Evolutionary conservation across 2,113 vertebrate genomes (phyloP).

Genomic region (Melanotaenia duboulayi): DNA sequence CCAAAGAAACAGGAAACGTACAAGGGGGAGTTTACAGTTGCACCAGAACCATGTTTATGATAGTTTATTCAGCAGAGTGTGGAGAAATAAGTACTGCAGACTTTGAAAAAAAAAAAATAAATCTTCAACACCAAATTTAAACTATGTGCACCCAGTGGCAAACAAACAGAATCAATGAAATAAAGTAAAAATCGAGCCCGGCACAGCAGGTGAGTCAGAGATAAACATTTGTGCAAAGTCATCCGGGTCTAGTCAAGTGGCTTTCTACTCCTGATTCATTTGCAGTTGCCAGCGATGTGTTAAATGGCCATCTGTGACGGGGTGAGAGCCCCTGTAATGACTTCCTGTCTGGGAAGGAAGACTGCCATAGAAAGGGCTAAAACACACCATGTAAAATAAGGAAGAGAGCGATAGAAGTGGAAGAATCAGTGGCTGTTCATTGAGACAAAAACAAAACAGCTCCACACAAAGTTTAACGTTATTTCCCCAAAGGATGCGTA

Average conservation of each 20-base stretch:
- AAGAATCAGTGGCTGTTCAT: neutral
- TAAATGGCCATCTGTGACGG: slow-evolving; percentile 79
- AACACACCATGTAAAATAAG: slow-evolving; percentile 36
- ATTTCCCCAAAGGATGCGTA: too few species aligned
- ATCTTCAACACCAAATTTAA: neutral
- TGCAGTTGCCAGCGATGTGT: slow-evolving; percentile 78
- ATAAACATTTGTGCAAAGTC: slow-evolving; percentile 74
- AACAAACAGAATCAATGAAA: slow-evolving; percentile 38
- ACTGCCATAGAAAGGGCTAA: slow-evolving; percentile 31
- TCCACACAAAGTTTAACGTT: too few species aligned
- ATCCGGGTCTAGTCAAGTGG: slow-evolving; percentile 52
- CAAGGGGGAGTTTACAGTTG: neutral
- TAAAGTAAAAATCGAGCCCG: slow-evolving; percentile 29
- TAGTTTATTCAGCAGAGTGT: slow-evolving; percentile 23
- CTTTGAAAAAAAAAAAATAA: neutral
- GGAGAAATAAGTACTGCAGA: neutral
- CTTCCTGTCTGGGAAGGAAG: slow-evolving; percentile 70
- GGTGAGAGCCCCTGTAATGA: slow-evolving; percentile 71
- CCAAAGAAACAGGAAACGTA: slow-evolving; percentile 13
- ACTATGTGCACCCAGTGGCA: slow-evolving; percentile 10
- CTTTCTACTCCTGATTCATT: slow-evolving; percentile 72
- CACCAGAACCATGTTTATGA: neutral
- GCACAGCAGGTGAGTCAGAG: slow-evolving; percentile 70
- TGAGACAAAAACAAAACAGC: neutral
- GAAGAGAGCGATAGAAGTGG: slow-evolving; percentile 20